Conservation (phyloP, 2,113 vertebrate genomes). For the Alouatta palliata region DNA sequence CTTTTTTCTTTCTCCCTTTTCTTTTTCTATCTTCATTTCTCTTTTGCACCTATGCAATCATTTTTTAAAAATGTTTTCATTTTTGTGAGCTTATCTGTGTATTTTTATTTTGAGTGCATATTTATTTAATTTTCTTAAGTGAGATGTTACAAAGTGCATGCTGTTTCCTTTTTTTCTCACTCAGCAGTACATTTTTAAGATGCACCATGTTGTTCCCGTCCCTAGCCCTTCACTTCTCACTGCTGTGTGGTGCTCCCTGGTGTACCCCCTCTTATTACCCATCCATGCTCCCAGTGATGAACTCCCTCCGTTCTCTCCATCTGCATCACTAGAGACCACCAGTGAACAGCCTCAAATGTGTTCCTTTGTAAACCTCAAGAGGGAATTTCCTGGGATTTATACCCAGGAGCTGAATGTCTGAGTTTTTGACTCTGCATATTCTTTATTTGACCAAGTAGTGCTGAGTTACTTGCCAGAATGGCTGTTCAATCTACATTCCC, state of each 20-base stretch:
- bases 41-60: neutral
- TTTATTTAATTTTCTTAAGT: neutral
- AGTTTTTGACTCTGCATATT: neutral
- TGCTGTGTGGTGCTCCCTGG: neutral
- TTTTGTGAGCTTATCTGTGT: neutral
- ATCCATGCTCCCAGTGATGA: rapidly evolving
- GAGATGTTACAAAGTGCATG: neutral
- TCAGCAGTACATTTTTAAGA: neutral
- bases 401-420: neutral
- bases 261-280: too few species aligned
- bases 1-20: neutral
- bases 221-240: neutral
- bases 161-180: neutral
- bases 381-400: neutral
- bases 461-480: neutral
- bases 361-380: neutral
- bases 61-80: neutral
- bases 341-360: neutral
- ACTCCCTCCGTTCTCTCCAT: neutral
- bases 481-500: neutral
- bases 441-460: neutral
- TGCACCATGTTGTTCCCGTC: neutral
- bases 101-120: neutral
- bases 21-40: neutral
- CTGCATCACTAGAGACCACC: neutral